Evolutionary conservation across 2,113 vertebrate genomes (phyloP).

Genomic region (Arenaria interpres): DNA sequence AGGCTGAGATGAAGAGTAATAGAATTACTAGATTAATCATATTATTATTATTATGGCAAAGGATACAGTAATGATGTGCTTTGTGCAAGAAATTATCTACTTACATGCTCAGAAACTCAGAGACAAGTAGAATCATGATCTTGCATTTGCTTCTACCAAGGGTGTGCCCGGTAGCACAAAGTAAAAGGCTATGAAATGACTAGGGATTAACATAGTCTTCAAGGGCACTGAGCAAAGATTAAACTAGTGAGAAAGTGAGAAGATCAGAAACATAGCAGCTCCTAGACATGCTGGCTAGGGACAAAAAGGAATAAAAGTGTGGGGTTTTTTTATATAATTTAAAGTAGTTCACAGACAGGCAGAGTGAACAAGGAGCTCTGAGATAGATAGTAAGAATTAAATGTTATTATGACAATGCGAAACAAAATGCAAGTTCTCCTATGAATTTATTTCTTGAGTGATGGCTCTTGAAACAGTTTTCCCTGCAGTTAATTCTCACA

Average conservation of each 20-base stretch:
- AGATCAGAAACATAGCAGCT: neutral
- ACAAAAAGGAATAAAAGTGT: neutral
- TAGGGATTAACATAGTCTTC: neutral
- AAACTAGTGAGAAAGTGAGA: neutral
- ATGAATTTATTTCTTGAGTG: neutral
- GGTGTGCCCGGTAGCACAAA: neutral
- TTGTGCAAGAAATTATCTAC: neutral
- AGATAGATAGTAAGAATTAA: neutral
- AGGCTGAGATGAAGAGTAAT: neutral
- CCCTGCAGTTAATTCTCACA: neutral
- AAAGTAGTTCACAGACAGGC: neutral
- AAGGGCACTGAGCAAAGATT: neutral
- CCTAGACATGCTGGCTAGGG: neutral
- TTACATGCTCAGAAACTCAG: neutral
- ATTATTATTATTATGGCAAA: neutral
- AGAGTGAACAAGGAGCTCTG: neutral
- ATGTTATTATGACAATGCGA: neutral
- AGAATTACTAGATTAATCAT: slow-evolving; percentile 20
- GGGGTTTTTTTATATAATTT: neutral
- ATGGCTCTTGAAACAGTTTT: neutral
- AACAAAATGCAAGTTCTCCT: neutral
- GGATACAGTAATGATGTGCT: neutral
- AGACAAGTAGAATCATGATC: slow-evolving; percentile 21
- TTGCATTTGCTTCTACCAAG: neutral
- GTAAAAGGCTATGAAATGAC: neutral